Base-by-base conservation (phyloP, 2,113 vertebrate species). In the Cnemophilus loriae region DNA sequence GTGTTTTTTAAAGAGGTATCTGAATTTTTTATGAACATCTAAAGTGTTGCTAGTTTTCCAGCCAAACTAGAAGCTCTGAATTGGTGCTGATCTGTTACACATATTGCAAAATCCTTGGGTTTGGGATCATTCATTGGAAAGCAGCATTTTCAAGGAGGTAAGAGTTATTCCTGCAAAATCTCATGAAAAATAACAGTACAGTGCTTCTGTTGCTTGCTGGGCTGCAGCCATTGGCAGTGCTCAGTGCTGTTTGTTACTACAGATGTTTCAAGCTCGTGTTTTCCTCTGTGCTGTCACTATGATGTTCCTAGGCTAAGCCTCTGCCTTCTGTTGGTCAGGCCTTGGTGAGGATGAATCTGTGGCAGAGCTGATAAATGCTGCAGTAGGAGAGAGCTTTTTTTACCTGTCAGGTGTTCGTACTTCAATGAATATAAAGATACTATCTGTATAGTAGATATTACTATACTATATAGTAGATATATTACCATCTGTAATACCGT, bases 401-500 rank as follows among this genome's bases (percentile, higher is more conserved):
- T 33, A 35, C n/a, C 16, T 71, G 35, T 9, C 33, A 70, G n/a
- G 9, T 39, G 17, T 65, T 90, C 24, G 9, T 65, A 35, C 33
- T 77, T 30, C 2, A 1, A 22, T 10, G 1, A 46, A 50, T 42
- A n/a, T 22, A 24, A 86, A 61, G 24, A 53, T 47, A 17, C 6
- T 61, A 4, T 71, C 32, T 61, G 20, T 80, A n/a, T n/a, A n/a
- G n/a, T n/a, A n/a, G n/a, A n/a, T n/a, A n/a, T n/a, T n/a, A n/a
- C n/a, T n/a, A n/a, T n/a, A n/a, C n/a, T n/a, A n/a, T n/a, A n/a
- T n/a, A n/a, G n/a, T n/a, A n/a, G n/a, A n/a, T n/a, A n/a, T n/a
- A n/a, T n/a, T n/a, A n/a, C n/a, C n/a, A n/a, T n/a, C n/a, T n/a
- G 33, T 75, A 63, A 63, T 33, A 19, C 19, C 0, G 1, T 2